Base-by-base conservation (phyloP, 2,888 invertebrate genomes). In the Pseudococcus jackbeardsleyi region DNA sequence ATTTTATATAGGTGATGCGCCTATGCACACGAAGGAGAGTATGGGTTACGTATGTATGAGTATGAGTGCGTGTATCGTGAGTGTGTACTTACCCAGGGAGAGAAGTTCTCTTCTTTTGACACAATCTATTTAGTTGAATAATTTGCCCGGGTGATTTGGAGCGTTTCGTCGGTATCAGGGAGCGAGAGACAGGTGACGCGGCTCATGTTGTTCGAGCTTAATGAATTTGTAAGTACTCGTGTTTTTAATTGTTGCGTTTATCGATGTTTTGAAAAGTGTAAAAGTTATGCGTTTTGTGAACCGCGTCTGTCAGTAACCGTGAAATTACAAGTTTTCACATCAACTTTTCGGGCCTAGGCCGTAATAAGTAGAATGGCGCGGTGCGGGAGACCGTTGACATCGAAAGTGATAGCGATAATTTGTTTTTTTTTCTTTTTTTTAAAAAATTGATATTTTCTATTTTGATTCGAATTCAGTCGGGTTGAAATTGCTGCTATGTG, bases 121-220 rank as follows among this genome's bases (percentile, higher is more conserved):
- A 87, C 87, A 87, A 87, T 87, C 87, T 87, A 87, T 77, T 87
- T 77, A 50, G 87, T 87, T 87, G 77, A 87, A 87, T 87, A 87
- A 87, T 87, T 87, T 87, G 79, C 79, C 19, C 17, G 19, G 54
- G 54, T 48, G 79, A 87, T 87, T 82, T 87, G 87, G 87, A 87
- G 87, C 87, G 87, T 87, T 87, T 87, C 87, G 15, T 1, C 54
- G 79, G 39, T 3, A 4, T 42, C 42, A 19, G 8, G 19, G 59
- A 11, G 59, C 59, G 54, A 12, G 46, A 46, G 26, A 50, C 15
- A 50, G 11, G 50, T 50, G 46, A 6, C 3, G 79, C 11, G 79
- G 12, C 22, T 9, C 42, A 79, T 79, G 79, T 79, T 79, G 79
- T 42, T 79, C 79, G 79, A 79, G 42, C 79, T 79, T 79, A 79